A percentile compares a stretch with the other conserved stretches of the same genome.
These are phyloP conservation scores for Agelastica alni DNA, from an alignment of 2,888 invertebrate species.

Conservation along the genomic window DNA sequence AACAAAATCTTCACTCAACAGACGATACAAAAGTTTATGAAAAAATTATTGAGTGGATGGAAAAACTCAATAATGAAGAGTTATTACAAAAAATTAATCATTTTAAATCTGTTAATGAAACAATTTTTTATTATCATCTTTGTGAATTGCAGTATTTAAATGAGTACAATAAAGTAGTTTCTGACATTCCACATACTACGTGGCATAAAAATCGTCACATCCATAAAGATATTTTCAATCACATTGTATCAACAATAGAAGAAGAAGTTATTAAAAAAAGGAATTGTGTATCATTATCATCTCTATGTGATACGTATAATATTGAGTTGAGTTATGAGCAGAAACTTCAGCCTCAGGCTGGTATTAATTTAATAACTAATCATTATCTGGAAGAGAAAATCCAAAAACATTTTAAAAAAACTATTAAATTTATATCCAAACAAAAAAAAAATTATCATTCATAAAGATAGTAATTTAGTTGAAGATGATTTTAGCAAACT, in stretches of 20 bases:
- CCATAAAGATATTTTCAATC: slow-evolving; percentile 20
- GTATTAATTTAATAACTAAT: not conserved
- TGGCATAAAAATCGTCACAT: slow-evolving; percentile 25
- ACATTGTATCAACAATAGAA: slow-evolving; percentile 21
- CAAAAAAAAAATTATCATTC: not conserved
- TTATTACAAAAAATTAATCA: no score
- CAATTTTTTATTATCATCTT: slow-evolving; percentile 1
- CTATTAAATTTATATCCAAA: not conserved
- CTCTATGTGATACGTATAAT: slow-evolving; percentile 25
- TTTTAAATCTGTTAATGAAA: slow-evolving; percentile 7
- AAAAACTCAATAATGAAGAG: slow-evolving; percentile 21
- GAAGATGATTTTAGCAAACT: not conserved
- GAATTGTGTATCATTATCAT: slow-evolving; percentile 21
- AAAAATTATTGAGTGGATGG: slow-evolving; percentile 23
- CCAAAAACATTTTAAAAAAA: not conserved
- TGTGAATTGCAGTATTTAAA: slow-evolving; percentile 16
- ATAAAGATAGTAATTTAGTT: not conserved
- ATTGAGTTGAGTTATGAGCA: not conserved
- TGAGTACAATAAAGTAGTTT: slow-evolving; percentile 25
- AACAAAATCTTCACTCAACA: slow-evolving; percentile 25
- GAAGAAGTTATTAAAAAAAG: slow-evolving; percentile 15
- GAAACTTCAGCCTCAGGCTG: not conserved
- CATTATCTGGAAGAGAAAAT: not conserved
- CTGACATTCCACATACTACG: slow-evolving; percentile 17
- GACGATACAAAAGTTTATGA: slow-evolving; percentile 23